Percentiles rank a stretch among this genome's conserved stretches.
Evolutionary conservation across 2,888 invertebrate genomes (phyloP).

Genomic region (Dorcus hopei): DNA sequence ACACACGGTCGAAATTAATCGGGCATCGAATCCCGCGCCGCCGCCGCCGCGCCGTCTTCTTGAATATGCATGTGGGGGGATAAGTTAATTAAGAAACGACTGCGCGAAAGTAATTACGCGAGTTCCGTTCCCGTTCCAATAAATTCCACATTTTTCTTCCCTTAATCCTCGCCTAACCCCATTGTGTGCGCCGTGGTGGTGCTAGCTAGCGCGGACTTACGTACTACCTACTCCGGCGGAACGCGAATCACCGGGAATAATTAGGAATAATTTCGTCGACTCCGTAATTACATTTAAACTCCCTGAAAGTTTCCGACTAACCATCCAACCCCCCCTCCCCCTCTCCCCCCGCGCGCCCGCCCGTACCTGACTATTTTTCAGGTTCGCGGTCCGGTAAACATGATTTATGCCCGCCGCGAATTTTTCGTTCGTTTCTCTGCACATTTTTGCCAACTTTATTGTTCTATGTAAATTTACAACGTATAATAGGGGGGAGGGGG

Average conservation of each 20-base stretch:
- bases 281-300: constrained; percentile 24
- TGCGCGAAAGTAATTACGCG: constrained; percentile 21
- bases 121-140: constrained; percentile 27
- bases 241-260: constrained; percentile 22
- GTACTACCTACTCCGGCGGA: constrained; percentile 16
- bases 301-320: not conserved
- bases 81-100: constrained; percentile 24
- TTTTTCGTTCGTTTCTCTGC: too few relatives aligned
- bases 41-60: too few relatives aligned
- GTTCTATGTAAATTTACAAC: too few relatives aligned
- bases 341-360: too few relatives aligned
- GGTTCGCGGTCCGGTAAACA: too few relatives aligned
- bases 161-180: constrained; percentile 20
- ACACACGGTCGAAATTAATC: not conserved
- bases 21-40: not conserved
- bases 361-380: too few relatives aligned
- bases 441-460: too few relatives aligned
- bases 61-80: constrained; percentile 13
- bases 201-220: constrained; percentile 20
- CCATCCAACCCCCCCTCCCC: too few relatives aligned
- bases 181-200: constrained; percentile 2
- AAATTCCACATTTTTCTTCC: constrained; percentile 27
- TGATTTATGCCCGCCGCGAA: too few relatives aligned
- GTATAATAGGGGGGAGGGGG: too few relatives aligned
- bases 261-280: constrained; percentile 24